A percentile compares a stretch with the other conserved stretches of the same genome.
Conservation (phyloP, 2,888 invertebrate genomes). For the Lasioglossum figueresi region DNA sequence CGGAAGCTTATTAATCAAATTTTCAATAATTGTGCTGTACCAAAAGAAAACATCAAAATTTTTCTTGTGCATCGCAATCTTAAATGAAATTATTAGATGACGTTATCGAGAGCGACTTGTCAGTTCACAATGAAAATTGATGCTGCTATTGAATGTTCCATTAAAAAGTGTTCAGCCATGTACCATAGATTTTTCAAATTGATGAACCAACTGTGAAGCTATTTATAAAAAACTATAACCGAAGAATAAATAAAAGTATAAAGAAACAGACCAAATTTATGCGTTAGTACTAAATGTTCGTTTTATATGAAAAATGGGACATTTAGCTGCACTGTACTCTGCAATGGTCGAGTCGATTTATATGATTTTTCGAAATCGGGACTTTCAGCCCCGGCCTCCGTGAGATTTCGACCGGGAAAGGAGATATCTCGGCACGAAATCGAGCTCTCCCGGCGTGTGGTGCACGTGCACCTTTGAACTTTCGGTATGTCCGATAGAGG, state of each 20-base stretch:
- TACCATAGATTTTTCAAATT: not conserved
- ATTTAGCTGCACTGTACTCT: not conserved
- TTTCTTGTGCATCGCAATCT: too few species aligned
- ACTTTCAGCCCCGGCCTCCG: not conserved
- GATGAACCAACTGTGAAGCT: not conserved
- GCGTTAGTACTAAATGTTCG: too few species aligned
- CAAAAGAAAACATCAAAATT: too few species aligned
- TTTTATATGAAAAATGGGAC: not conserved
- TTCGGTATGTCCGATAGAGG: conserved; percentile 34
- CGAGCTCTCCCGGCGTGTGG: conserved; percentile 1
- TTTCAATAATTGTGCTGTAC: too few species aligned
- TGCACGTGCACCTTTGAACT: conserved; percentile 52
- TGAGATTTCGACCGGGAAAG: conserved; percentile 24
- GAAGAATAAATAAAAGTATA: too few species aligned
- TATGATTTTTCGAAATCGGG: not conserved
- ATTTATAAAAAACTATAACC: not conserved
- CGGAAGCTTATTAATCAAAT: too few species aligned
- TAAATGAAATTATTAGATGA: too few species aligned
- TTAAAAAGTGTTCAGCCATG: too few species aligned
- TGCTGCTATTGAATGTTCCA: too few species aligned
- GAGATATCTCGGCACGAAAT: conserved; percentile 30
- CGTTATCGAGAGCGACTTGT: too few species aligned
- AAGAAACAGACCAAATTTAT: too few species aligned
- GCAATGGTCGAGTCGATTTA: not conserved
- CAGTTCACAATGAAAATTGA: too few species aligned